Evolutionary conservation across 2,113 vertebrate species (phyloP).

Genomic region (Ariopsis seemanni): DNA sequence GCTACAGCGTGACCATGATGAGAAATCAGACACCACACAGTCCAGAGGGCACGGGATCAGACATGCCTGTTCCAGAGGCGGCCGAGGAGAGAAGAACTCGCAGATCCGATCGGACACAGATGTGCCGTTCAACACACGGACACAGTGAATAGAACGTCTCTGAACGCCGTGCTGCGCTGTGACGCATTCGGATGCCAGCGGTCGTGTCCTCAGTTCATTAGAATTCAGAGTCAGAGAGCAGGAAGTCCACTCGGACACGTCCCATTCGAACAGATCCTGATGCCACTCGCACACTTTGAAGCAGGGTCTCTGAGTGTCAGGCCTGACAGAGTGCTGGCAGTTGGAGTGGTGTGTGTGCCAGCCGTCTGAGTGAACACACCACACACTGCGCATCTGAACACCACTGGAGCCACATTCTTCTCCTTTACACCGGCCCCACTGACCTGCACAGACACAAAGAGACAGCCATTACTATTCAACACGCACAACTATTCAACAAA

Average conservation of each 20-base stretch:
- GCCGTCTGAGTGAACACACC: constrained; percentile 90
- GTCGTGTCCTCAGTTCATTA: constrained; percentile 61
- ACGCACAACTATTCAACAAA: neutral
- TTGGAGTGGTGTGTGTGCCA: constrained; percentile 88
- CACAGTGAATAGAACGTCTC: constrained; percentile 78
- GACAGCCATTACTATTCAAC: neutral
- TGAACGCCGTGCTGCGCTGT: constrained; percentile 93
- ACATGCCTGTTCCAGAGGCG: constrained; percentile 85
- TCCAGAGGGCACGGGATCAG: constrained; percentile 91
- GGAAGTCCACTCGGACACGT: constrained; percentile 82
- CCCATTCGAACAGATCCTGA: constrained; percentile 90
- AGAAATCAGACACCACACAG: constrained; percentile 88
- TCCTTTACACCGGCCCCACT: constrained; percentile 89
- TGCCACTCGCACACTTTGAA: constrained; percentile 96
- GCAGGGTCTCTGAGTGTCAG: constrained; percentile 83
- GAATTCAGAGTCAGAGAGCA: constrained; percentile 76
- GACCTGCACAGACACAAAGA: constrained; percentile 73
- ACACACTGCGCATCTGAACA: constrained; percentile 81
- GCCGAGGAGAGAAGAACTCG: constrained; percentile 83
- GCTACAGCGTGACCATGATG: constrained; percentile 83
- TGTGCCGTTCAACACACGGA: constrained; percentile 83
- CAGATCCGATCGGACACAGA: constrained; percentile 80
- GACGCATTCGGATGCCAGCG: constrained; percentile 70
- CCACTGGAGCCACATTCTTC: constrained; percentile 86
- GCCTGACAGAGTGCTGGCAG: constrained; percentile 79